These are phyloP conservation scores for Antheraea assamensis DNA, from an alignment of 2,888 invertebrate genomes.

Conservation along the genomic window DNA sequence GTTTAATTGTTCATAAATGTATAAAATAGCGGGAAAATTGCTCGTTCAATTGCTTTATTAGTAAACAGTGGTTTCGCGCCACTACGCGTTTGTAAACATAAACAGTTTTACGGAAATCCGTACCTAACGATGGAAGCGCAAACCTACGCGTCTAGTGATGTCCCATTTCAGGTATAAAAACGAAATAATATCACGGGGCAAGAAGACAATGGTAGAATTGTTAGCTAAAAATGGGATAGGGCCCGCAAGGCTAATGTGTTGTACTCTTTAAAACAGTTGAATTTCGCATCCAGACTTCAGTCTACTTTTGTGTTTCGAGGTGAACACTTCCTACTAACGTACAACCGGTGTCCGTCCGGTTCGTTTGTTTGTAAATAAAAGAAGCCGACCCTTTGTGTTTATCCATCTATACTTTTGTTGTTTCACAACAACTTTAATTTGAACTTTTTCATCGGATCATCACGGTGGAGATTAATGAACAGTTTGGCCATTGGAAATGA, in stretches of 20 bases:
- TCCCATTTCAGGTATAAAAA: conserved; percentile 46
- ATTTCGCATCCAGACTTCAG: conserved; percentile 74
- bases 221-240: conserved; percentile 62
- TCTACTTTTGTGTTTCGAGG: conserved; percentile 69
- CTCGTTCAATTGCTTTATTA: conserved; percentile 58
- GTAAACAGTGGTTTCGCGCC: conserved; percentile 78
- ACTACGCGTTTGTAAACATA: conserved; percentile 70
- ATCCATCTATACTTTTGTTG: conserved; percentile 23
- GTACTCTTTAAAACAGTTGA: conserved; percentile 74
- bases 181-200: conserved; percentile 46
- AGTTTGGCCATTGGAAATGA: conserved; percentile 1
- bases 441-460: neutral
- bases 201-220: conserved; percentile 62
- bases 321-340: conserved; percentile 59
- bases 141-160: conserved; percentile 46
- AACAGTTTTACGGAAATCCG: conserved; percentile 59
- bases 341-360: conserved; percentile 25
- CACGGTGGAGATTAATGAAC: neutral
- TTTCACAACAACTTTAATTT: conserved; percentile 24
- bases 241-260: conserved; percentile 72
- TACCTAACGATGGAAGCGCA: conserved; percentile 53
- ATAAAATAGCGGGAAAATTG: conserved; percentile 59
- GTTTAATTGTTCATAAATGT: conserved; percentile 25
- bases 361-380: conserved; percentile 67
- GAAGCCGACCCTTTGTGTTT: conserved; percentile 48